A percentile compares a stretch with the other conserved stretches of the same genome.
These are phyloP conservation scores for Psittacula echo DNA, from an alignment of 2,797 vertebrate genomes.

Conservation along the genomic window DNA sequence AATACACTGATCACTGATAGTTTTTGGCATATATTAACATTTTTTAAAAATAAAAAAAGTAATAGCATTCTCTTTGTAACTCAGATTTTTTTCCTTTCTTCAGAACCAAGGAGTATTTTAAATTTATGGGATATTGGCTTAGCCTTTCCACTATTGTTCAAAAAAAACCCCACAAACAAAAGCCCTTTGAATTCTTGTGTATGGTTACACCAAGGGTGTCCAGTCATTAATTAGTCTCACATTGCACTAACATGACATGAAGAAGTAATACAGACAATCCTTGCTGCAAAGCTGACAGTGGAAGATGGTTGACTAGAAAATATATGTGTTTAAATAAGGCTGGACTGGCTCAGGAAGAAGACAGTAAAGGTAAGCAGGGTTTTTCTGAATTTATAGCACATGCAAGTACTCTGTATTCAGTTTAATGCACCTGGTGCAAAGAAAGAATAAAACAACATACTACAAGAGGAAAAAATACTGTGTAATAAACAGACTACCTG, in stretches of 20 bases:
- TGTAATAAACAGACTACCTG: not conserved
- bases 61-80: not conserved
- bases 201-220: not conserved
- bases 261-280: not conserved
- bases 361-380: not conserved
- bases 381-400: not conserved
- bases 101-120: not conserved
- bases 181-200: not conserved
- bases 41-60: not conserved
- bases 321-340: not conserved
- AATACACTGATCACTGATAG: not conserved
- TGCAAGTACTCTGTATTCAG: not conserved
- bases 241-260: not conserved
- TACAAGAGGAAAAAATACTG: not conserved
- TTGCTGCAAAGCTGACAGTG: not conserved
- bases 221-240: not conserved
- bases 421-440: not conserved
- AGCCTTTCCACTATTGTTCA: not conserved
- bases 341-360: not conserved
- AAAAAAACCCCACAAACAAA: not conserved
- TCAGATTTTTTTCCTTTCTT: not conserved
- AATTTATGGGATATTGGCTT: not conserved
- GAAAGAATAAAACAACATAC: not conserved
- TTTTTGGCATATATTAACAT: not conserved
- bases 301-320: not conserved